Evolutionary conservation across 1,140 invertebrate genomes (phyloP).

Genomic region (Melanaphis sacchari): DNA sequence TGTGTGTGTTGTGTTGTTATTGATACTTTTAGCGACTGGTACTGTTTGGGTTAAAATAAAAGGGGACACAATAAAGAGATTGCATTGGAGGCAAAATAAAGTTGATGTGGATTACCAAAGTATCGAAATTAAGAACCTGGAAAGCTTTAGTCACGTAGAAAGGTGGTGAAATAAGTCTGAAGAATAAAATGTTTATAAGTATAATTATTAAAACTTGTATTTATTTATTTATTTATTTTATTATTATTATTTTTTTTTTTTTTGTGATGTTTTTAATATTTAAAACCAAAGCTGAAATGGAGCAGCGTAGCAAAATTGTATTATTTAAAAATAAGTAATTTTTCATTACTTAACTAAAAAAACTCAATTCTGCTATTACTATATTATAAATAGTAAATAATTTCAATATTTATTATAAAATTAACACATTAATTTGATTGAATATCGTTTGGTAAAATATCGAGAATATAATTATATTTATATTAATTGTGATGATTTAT

Average conservation of each 20-base stretch:
- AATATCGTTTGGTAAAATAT: neutral
- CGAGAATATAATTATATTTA: neutral
- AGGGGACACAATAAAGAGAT: neutral
- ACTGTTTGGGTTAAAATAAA: neutral
- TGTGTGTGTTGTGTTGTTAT: neutral
- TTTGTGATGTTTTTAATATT: neutral
- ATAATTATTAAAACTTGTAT: constrained; percentile 6
- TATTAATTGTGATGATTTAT: neutral
- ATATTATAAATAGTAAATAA: neutral
- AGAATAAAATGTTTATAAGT: neutral
- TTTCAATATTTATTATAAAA: neutral
- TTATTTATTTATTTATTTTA: too few relatives aligned
- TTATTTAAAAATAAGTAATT: neutral
- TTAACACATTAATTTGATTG: neutral
- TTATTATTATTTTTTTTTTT: neutral
- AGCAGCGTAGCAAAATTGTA: neutral
- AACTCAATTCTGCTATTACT: neutral
- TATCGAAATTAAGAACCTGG: constrained; percentile 40
- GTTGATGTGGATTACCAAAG: constrained; percentile 28
- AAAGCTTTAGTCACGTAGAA: constrained; percentile 22
- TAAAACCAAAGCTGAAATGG: neutral
- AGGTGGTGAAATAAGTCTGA: constrained; percentile 42
- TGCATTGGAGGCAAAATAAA: constrained; percentile 11
- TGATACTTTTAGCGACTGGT: neutral
- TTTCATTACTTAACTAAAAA: neutral